Evolutionary conservation across 1,140 invertebrate genomes (phyloP).

Genomic region (Coboldia fuscipes): DNA sequence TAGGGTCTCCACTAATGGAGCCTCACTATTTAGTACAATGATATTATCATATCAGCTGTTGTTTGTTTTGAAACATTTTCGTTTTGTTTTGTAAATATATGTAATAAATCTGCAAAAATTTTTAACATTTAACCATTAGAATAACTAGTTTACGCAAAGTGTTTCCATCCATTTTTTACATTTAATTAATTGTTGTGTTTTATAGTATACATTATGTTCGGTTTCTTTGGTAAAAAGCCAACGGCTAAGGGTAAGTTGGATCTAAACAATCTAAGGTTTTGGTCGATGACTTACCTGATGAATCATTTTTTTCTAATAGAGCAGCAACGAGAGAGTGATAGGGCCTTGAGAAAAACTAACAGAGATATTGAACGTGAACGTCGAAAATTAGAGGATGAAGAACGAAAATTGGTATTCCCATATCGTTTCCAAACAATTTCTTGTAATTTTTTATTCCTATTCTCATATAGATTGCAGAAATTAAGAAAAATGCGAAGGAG

Average conservation of each 20-base stretch:
- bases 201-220: too few relatives aligned
- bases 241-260: constrained; percentile 25
- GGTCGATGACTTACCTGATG: background rate
- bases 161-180: too few relatives aligned
- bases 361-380: constrained; percentile 68
- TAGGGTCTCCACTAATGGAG: too few relatives aligned
- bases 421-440: too few relatives aligned
- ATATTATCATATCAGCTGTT: too few relatives aligned
- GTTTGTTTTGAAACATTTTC: too few relatives aligned
- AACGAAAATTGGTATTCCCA: constrained; percentile 78
- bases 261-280: background rate
- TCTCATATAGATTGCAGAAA: constrained; percentile 79
- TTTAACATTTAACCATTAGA: too few relatives aligned
- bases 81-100: too few relatives aligned
- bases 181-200: too few relatives aligned
- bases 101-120: too few relatives aligned
- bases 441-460: constrained; percentile 5
- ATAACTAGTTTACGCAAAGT: too few relatives aligned
- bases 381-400: constrained; percentile 58
- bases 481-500: constrained; percentile 68
- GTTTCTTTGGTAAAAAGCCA: constrained; percentile 30
- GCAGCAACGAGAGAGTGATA: constrained; percentile 62
- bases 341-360: constrained; percentile 50
- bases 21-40: too few relatives aligned
- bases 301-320: constrained; percentile 32